Evolutionary conservation across 2,113 vertebrate genomes (phyloP), one percentile per base, ranked within the genome.

Genomic region (Pholis gunnellus): DNA sequence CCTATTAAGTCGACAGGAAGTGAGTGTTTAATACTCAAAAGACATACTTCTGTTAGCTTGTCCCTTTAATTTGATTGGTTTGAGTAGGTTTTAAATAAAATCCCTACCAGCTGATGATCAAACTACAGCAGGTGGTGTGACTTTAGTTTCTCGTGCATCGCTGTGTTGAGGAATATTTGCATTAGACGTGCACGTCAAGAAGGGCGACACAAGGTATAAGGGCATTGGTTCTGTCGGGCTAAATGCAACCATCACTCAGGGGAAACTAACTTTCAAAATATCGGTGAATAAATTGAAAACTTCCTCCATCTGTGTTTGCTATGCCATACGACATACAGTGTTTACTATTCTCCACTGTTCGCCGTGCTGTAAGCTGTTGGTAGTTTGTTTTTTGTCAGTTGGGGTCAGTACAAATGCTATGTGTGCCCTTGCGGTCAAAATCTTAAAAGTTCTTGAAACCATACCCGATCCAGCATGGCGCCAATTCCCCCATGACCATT

Each of bases 261-360:
- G n/a, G 9, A 44, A 79, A 71, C 18, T 40, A 46, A 15, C 59
- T 60, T 69, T 69, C 1, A 63, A 63, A 13, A 40, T 72, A 63
- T 44, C 63, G n/a, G 31, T 13, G 40, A 64, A 54, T 40, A n/a
- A 56, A 8, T n/a, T 22, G 1, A 57, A 63, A 76, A 38, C 29
- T 2, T 29, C 29, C 29, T 34, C 31, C 31, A 34, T 34, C 31
- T 34, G 31, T 34, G 31, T 34, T 34, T 34, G 31, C 31, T 34
- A 4, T 34, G 50, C 29, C 4, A n/a, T 22, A 25, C 34, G 36
- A 36, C 34, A 34, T 17, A 71, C 2, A 36, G 25, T 8, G 36
- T 73, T 66, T 50, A 4, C 42, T 22, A 14, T 5, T 68, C 34
- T 34, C 9, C 20, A 60, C 17, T 74, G 52, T 50, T 40, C 63